phyloP scores from a whole-genome alignment of 1,140 invertebrate species.

The Drosophila bipectinata region DNA sequence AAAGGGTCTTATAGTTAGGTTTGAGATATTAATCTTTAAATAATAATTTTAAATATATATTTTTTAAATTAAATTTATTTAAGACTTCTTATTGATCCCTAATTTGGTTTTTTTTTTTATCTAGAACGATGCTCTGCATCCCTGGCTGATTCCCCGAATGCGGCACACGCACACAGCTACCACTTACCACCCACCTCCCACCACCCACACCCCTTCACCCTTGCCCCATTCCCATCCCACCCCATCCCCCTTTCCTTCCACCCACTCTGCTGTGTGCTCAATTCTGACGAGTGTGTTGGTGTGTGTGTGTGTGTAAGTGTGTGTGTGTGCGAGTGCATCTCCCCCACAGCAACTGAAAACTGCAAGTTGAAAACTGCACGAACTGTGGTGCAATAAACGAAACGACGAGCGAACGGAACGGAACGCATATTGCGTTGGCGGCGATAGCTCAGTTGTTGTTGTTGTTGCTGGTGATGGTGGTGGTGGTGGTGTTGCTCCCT shows the following conservation, averaged over 20 bases:
- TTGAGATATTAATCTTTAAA: too few species aligned
- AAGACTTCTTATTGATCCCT: conserved; percentile 22
- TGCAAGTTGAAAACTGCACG: conserved; percentile 64
- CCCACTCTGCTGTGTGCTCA: conserved; percentile 41
- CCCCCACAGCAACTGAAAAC: conserved; percentile 57
- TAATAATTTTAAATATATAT: too few species aligned
- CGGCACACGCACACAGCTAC: conserved; percentile 42
- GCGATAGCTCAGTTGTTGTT: conserved; percentile 38
- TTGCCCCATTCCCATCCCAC: conserved; percentile 15
- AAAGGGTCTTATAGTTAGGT: too few species aligned
- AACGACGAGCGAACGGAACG: conserved; percentile 60
- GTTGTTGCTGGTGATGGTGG: background rate
- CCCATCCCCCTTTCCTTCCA: conserved; percentile 9
- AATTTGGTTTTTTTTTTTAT: conserved; percentile 21
- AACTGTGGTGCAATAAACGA: conserved; percentile 79
- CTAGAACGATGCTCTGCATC: conserved; percentile 40
- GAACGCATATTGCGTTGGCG: conserved; percentile 80
- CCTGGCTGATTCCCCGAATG: conserved; percentile 47
- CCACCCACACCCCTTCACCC: background rate
- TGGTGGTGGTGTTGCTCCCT: conserved; percentile 43
- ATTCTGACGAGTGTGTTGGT: conserved; percentile 25
- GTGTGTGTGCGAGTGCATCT: conserved; percentile 60
- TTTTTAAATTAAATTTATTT: background rate
- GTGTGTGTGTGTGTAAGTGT: conserved; percentile 54
- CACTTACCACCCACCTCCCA: background rate